phyloP scores from a whole-genome alignment of 2,888 invertebrate genomes.

The Hypsopygia costalis region DNA sequence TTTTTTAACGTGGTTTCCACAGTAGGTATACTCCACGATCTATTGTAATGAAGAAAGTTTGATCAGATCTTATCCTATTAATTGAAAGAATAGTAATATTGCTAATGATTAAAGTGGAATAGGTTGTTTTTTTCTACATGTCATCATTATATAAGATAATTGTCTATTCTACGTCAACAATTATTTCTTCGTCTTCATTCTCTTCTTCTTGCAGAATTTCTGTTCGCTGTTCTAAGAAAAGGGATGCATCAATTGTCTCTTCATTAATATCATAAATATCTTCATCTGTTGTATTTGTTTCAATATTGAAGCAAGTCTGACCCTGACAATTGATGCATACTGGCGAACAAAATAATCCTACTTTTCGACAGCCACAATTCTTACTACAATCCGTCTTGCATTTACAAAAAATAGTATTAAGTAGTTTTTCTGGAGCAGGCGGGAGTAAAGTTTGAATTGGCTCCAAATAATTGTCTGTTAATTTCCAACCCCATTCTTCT shows the following conservation, averaged over 20 bases:
- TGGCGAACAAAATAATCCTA: slow-evolving; percentile 3
- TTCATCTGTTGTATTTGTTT: no score
- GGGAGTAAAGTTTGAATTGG: slow-evolving; percentile 31
- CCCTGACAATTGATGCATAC: no score
- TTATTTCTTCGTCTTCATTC: no score
- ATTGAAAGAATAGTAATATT: slow-evolving; percentile 8
- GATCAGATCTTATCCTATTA: slow-evolving; percentile 5
- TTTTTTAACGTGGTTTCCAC: slow-evolving; percentile 13
- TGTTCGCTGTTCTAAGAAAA: neutral
- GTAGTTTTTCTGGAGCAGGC: slow-evolving; percentile 23
- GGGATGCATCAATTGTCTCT: neutral
- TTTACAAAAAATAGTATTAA: slow-evolving; percentile 23
- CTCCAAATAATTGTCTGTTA: slow-evolving; percentile 33
- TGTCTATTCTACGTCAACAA: slow-evolving; percentile 1
- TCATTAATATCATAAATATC: no score
- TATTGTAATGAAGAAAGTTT: slow-evolving; percentile 10
- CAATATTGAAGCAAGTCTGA: no score
- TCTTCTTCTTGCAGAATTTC: no score
- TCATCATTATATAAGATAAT: neutral
- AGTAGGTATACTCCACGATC: slow-evolving; percentile 10
- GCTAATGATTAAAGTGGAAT: slow-evolving; percentile 9
- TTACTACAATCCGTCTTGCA: slow-evolving; percentile 22
- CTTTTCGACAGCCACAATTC: slow-evolving; percentile 17
- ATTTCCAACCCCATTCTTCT: slow-evolving; percentile 26
- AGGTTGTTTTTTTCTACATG: neutral